phyloP scores from a whole-genome alignment of 1,140 invertebrate species.

The Drosophila busckii region DNA sequence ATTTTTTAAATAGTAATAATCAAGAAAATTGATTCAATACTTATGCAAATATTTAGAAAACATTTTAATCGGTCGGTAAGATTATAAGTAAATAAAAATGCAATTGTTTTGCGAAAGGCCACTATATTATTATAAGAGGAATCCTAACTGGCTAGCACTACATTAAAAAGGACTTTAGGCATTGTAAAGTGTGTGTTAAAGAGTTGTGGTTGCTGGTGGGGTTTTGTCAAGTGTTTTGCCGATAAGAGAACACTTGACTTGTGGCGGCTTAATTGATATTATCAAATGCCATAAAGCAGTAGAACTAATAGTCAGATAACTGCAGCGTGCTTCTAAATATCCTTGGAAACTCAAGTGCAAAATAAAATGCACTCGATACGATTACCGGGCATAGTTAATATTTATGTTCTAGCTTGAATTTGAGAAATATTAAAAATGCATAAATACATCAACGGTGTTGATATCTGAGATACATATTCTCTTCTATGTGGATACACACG shows the following conservation, averaged over 20 bases:
- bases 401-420: constrained; percentile 18
- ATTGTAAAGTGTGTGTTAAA: too few species aligned
- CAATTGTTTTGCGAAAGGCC: too few species aligned
- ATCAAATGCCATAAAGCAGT: constrained; percentile 29
- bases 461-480: constrained; percentile 51
- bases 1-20: too few species aligned
- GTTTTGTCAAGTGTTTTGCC: constrained; percentile 27
- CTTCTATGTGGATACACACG: too few species aligned
- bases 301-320: constrained; percentile 45
- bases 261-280: constrained; percentile 33
- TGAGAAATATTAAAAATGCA: constrained; percentile 67
- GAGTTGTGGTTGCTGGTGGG: constrained; percentile 42
- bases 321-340: constrained; percentile 25
- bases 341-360: constrained; percentile 26
- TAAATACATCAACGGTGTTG: constrained; percentile 61
- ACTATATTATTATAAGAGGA: constrained; percentile 25
- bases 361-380: constrained; percentile 31
- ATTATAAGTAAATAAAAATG: too few species aligned
- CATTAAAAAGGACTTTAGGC: constrained; percentile 39
- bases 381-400: constrained; percentile 36
- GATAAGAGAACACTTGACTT: constrained; percentile 61
- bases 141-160: neutral
- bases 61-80: too few species aligned
- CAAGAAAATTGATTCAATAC: too few species aligned
- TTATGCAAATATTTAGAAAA: too few species aligned